Conservation (phyloP, 2,113 vertebrate genomes). For the Platysternon megacephalum region DNA sequence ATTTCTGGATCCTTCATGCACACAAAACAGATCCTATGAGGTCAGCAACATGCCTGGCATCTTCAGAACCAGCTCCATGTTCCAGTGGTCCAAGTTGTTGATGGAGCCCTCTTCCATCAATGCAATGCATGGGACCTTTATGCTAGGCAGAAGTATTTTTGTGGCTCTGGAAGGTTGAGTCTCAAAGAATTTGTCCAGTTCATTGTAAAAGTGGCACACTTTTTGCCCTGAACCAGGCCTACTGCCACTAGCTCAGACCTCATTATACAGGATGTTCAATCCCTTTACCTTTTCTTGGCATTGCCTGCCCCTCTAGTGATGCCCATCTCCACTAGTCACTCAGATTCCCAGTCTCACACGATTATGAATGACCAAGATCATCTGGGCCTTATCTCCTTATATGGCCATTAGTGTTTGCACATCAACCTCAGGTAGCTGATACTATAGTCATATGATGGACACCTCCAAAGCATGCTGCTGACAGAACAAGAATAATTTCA, state of each 20-base stretch:
- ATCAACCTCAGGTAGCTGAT: not conserved
- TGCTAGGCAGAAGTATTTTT: not conserved
- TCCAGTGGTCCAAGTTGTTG: not conserved
- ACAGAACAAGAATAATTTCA: not conserved
- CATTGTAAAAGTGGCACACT: not conserved
- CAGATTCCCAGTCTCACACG: not conserved
- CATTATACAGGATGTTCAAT: fast-evolving
- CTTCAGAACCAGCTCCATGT: not conserved
- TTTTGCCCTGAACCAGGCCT: not conserved
- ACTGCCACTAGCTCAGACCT: not conserved
- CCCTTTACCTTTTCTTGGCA: fast-evolving
- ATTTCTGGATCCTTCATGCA: not conserved
- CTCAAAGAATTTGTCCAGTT: not conserved
- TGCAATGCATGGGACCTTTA: not conserved
- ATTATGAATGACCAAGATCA: fast-evolving
- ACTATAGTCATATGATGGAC: fast-evolving
- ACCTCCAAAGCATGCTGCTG: not conserved
- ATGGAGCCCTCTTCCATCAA: fast-evolving
- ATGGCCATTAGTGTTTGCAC: not conserved
- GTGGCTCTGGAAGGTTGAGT: not conserved
- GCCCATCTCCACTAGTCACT: not conserved
- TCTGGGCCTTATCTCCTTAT: not conserved
- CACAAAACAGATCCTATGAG: not conserved
- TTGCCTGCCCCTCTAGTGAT: fast-evolving
- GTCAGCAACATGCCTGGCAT: not conserved